phyloP scores from a whole-genome alignment of 2,113 vertebrate genomes.

The Silurus meridionalis region DNA sequence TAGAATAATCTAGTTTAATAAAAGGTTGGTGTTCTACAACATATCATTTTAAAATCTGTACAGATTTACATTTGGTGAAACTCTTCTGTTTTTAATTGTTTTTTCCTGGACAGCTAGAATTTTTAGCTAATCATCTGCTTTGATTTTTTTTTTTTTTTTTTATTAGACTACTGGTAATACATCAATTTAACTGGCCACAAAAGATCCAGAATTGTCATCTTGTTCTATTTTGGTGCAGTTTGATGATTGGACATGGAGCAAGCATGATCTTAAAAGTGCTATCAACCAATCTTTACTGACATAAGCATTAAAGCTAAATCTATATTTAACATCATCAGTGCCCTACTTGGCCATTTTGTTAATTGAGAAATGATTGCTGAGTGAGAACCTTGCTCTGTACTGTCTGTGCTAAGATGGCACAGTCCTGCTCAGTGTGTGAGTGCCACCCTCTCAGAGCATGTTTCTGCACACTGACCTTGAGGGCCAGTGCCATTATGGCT shows the following conservation, averaged over 20 bases:
- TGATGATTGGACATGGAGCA: not conserved
- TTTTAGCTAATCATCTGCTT: not conserved
- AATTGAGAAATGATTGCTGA: not conserved
- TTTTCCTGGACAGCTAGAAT: not conserved
- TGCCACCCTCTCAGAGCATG: not conserved
- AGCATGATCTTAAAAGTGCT: not conserved
- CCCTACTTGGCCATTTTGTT: not conserved
- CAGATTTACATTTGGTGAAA: not conserved
- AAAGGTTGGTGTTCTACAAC: not conserved
- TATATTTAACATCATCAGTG: not conserved
- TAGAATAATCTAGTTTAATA: not conserved
- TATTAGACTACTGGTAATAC: not conserved
- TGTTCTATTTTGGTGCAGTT: not conserved
- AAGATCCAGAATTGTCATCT: not conserved
- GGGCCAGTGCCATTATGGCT: constrained; percentile 47
- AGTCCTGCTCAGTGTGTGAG: not conserved
- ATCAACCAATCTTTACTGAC: not conserved
- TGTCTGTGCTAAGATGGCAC: not conserved
- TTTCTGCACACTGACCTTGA: constrained; percentile 20
- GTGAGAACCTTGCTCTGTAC: not conserved
- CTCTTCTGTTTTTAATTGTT: not conserved
- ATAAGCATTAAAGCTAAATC: not conserved
- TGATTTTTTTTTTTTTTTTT: not conserved
- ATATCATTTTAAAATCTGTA: not conserved
- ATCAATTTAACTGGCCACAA: not conserved